phyloP scores from a whole-genome alignment of 2,797 vertebrate species.

The Yasuhikotakia modesta region DNA sequence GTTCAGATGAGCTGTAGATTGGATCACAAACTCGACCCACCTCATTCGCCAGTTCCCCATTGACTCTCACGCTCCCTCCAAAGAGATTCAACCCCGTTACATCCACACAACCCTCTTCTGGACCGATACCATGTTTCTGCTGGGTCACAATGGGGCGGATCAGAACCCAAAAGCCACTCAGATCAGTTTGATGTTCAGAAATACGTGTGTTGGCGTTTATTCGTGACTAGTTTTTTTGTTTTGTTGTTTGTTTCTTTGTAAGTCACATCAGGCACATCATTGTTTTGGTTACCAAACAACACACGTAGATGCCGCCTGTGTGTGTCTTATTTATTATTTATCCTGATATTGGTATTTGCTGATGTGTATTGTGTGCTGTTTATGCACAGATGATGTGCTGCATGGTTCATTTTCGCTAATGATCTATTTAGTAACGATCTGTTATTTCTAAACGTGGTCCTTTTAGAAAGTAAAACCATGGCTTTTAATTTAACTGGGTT shows the following conservation, averaged over 20 bases:
- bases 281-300: constrained; percentile 66
- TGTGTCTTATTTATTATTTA: constrained; percentile 1
- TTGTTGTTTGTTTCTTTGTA: constrained; percentile 48
- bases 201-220: constrained; percentile 76
- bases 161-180: constrained; percentile 27
- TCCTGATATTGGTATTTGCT: constrained; percentile 78
- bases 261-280: constrained; percentile 31
- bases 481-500: constrained; percentile 71
- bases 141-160: background rate
- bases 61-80: background rate
- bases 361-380: constrained; percentile 10
- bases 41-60: background rate
- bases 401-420: constrained; percentile 60
- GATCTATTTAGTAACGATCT: constrained; percentile 69
- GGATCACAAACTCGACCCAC: background rate
- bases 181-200: constrained; percentile 72
- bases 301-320: constrained; percentile 53
- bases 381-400: background rate
- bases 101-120: background rate
- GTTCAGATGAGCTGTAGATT: background rate
- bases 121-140: background rate
- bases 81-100: constrained; percentile 4
- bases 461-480: constrained; percentile 62
- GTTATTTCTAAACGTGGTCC: constrained; percentile 71
- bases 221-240: constrained; percentile 66